These are phyloP conservation scores for Pyralis farinalis DNA, from an alignment of 2,888 invertebrate genomes.

Conservation along the genomic window DNA sequence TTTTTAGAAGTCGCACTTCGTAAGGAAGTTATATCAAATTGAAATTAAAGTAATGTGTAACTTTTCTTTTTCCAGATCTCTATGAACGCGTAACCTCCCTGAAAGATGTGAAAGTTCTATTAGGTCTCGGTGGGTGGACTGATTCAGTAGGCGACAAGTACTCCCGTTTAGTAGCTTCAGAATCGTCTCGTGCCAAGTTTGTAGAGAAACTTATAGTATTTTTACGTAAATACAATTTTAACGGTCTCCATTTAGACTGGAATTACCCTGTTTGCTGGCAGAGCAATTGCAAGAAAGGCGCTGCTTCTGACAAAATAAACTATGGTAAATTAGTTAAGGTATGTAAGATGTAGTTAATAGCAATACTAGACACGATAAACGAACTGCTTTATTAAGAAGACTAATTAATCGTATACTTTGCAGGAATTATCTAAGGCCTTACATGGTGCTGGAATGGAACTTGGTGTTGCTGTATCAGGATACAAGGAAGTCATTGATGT, in stretches of 20 bases:
- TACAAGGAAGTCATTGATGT: slow-evolving; percentile 94
- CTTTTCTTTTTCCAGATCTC: slow-evolving; percentile 87
- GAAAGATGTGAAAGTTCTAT: slow-evolving; percentile 83
- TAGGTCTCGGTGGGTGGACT: slow-evolving; percentile 97
- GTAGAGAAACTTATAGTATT: slow-evolving; percentile 86
- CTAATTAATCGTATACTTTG: slow-evolving; percentile 10
- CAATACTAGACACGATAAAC: not conserved
- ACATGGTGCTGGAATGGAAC: slow-evolving; percentile 84
- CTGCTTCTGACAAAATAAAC: slow-evolving; percentile 88
- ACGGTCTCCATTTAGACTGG: slow-evolving; percentile 96
- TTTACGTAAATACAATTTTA: slow-evolving; percentile 87
- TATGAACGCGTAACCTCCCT: slow-evolving; percentile 89
- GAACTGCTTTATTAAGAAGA: no score
- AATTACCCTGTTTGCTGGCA: slow-evolving; percentile 97
- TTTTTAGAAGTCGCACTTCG: no score
- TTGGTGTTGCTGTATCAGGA: slow-evolving; percentile 93
- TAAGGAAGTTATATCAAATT: no score
- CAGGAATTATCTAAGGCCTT: slow-evolving; percentile 85
- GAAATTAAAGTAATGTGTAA: no score
- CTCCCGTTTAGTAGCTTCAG: slow-evolving; percentile 87
- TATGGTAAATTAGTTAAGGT: slow-evolving; percentile 89
- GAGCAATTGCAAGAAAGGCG: slow-evolving; percentile 91
- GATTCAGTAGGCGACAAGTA: slow-evolving; percentile 95
- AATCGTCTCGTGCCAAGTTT: slow-evolving; percentile 85
- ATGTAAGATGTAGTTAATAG: slow-evolving; percentile 19